phyloP scores from a whole-genome alignment of 2,113 vertebrate species.

The Chaetodon trifascialis region DNA sequence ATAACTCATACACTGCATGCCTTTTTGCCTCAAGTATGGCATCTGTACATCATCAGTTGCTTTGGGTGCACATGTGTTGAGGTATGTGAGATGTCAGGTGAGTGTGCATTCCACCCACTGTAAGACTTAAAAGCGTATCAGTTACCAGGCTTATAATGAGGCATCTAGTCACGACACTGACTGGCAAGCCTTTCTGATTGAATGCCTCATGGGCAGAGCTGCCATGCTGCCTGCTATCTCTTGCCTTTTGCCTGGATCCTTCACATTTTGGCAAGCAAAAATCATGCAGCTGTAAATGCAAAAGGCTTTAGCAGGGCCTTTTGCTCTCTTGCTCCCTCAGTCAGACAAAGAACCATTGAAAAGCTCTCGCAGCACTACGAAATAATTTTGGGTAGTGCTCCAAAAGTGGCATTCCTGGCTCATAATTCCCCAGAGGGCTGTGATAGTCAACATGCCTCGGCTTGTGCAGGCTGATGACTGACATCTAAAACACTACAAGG shows the following conservation, averaged over 20 bases:
- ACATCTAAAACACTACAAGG: slow-evolving; percentile 65
- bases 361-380: slow-evolving; percentile 51
- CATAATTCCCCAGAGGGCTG: slow-evolving; percentile 72
- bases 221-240: slow-evolving; percentile 46
- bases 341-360: slow-evolving; percentile 77
- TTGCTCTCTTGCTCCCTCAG: slow-evolving; percentile 45
- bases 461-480: slow-evolving; percentile 78
- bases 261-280: slow-evolving; percentile 69
- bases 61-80: slow-evolving; percentile 25
- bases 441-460: slow-evolving; percentile 74
- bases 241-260: slow-evolving; percentile 54
- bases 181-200: slow-evolving; percentile 61
- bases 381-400: slow-evolving; percentile 77
- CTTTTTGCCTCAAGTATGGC: slow-evolving; percentile 34
- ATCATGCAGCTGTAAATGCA: slow-evolving; percentile 59
- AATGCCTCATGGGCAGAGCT: slow-evolving; percentile 50
- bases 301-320: slow-evolving; percentile 54
- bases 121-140: slow-evolving; percentile 58
- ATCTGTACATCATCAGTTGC: slow-evolving; percentile 57
- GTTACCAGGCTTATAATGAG: slow-evolving; percentile 61
- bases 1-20: slow-evolving; percentile 43
- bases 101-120: slow-evolving; percentile 45
- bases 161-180: slow-evolving; percentile 59
- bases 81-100: slow-evolving; percentile 59
- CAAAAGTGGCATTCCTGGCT: slow-evolving; percentile 77